These are phyloP conservation scores for Pocillopora damicornis DNA, from an alignment of 64 coral and sea anemone species.

Conservation along the genomic window DNA sequence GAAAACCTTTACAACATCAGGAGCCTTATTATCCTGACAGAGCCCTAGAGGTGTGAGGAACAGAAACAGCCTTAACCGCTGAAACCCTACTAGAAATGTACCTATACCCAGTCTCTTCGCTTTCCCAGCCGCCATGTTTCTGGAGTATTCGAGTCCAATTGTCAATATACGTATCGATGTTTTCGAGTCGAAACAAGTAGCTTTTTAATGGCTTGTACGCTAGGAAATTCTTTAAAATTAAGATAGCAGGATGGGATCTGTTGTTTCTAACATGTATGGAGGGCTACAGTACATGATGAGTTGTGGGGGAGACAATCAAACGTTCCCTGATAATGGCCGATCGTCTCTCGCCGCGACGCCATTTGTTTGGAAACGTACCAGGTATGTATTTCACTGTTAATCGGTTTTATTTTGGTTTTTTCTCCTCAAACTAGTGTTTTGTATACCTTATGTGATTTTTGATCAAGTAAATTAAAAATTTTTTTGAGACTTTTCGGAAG, in stretches of 20 bases:
- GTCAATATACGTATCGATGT: no score
- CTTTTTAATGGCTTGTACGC: slow-evolving; percentile 19
- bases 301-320: slow-evolving; percentile 34
- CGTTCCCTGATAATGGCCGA: not conserved
- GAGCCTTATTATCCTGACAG: no score
- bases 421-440: not conserved
- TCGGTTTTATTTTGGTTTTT: not conserved
- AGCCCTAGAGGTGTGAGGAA: not conserved
- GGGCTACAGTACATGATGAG: slow-evolving; percentile 71
- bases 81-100: not conserved
- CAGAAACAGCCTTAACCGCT: not conserved
- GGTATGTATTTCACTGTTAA: not conserved
- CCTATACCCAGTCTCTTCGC: slow-evolving; percentile 7
- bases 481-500: not conserved
- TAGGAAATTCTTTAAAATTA: not conserved
- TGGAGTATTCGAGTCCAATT: not conserved
- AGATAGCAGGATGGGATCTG: slow-evolving; percentile 54
- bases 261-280: slow-evolving; percentile 59
- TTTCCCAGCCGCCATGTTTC: not conserved
- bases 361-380: slow-evolving; percentile 46
- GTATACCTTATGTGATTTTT: not conserved
- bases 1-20: no score
- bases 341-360: slow-evolving; percentile 20
- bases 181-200: not conserved
- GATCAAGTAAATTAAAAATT: not conserved